Conservation (phyloP, 2,888 invertebrate genomes). For the Drosophila neonasuta region DNA sequence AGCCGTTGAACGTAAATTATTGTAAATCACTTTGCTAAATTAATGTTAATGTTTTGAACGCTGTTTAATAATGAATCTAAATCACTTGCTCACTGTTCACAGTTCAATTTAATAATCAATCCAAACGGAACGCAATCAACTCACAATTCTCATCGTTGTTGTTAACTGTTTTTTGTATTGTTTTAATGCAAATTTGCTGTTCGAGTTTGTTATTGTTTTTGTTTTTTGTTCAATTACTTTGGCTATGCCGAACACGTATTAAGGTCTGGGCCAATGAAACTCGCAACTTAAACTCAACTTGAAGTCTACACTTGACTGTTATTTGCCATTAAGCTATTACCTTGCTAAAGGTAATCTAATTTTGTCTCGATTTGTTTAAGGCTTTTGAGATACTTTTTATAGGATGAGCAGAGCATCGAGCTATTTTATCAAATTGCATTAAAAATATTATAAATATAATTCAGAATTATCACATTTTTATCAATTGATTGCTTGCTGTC, state of each 20-base stretch:
- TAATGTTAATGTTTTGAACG: neutral
- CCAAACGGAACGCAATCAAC: slow-evolving; percentile 47
- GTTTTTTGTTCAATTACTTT: slow-evolving; percentile 7
- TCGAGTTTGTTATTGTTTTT: slow-evolving; percentile 11
- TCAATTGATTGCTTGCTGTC: too few relatives aligned
- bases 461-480: too few relatives aligned
- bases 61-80: slow-evolving; percentile 28
- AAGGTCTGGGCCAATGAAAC: slow-evolving; percentile 76
- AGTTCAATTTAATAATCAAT: slow-evolving; percentile 41
- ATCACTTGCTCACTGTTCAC: slow-evolving; percentile 28
- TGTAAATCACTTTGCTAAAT: neutral
- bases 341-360: neutral
- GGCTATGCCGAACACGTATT: slow-evolving; percentile 67
- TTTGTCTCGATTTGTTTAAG: neutral
- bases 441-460: too few relatives aligned
- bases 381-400: neutral
- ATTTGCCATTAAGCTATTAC: neutral
- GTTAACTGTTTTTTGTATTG: slow-evolving; percentile 11
- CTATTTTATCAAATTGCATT: too few relatives aligned
- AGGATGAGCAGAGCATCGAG: too few relatives aligned
- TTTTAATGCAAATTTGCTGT: slow-evolving; percentile 51
- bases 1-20: slow-evolving; percentile 26
- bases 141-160: neutral
- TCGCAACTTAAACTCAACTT: slow-evolving; percentile 50
- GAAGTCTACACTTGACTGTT: slow-evolving; percentile 11